phyloP scores from a whole-genome alignment of 2,113 vertebrate species.

The Riparia riparia region DNA sequence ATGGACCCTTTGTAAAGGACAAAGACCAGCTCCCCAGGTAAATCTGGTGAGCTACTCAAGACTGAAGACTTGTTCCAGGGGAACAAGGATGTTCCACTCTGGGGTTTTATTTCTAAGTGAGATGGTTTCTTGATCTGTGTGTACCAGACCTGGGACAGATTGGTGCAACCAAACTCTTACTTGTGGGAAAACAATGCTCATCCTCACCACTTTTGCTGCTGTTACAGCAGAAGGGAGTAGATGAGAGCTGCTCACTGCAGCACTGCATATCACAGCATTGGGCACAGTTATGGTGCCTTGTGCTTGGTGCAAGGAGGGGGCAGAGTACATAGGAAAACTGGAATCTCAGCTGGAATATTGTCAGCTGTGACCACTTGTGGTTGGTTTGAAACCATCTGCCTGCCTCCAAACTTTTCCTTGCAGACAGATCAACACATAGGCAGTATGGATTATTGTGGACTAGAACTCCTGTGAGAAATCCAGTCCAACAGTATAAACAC shows the following conservation, averaged over 20 bases:
- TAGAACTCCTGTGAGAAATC: not conserved
- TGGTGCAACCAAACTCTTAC: not conserved
- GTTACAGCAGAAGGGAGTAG: fast-evolving
- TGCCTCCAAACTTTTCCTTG: not conserved
- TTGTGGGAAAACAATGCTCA: not conserved
- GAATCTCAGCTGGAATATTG: not conserved
- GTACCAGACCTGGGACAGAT: not conserved
- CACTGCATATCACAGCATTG: not conserved
- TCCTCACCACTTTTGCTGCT: not conserved
- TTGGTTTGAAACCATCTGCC: not conserved
- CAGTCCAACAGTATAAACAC: not conserved
- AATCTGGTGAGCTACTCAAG: not conserved
- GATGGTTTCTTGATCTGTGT: not conserved
- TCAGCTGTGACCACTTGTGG: not conserved
- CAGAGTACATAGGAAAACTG: not conserved
- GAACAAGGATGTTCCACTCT: not conserved
- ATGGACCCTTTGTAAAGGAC: not conserved
- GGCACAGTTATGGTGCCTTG: not conserved
- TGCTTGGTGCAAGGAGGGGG: not conserved
- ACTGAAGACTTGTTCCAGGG: not conserved
- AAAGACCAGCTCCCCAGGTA: not conserved
- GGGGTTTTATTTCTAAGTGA: not conserved
- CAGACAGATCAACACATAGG: not conserved
- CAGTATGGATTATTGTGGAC: not conserved
- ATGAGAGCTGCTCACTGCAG: not conserved